Conservation (phyloP, 2,113 vertebrate genomes). For the Istiophorus platypterus region DNA sequence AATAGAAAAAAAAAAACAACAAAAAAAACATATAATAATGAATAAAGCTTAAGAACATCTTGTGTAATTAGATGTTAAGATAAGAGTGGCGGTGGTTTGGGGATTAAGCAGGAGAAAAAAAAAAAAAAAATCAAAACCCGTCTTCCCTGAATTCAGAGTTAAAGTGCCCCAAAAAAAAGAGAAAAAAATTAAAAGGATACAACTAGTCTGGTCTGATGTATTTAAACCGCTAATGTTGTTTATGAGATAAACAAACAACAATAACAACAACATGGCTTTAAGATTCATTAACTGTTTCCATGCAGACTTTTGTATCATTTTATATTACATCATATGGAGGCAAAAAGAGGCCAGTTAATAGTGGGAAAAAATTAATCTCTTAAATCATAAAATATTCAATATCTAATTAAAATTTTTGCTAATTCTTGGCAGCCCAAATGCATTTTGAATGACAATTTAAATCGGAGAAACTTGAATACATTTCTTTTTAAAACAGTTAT, state of each 20-base stretch:
- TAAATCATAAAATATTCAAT: not conserved
- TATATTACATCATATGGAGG: conserved; percentile 27
- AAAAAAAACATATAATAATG: not conserved
- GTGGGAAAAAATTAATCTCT: conserved; percentile 2
- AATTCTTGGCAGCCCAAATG: too few species aligned
- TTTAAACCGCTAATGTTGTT: conserved; percentile 40
- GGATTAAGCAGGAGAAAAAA: conserved; percentile 10
- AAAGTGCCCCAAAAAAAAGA: conserved; percentile 78
- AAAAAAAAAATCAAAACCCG: conserved; percentile 28
- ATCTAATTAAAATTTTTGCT: not conserved
- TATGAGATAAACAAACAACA: conserved; percentile 24
- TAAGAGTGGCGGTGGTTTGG: conserved; percentile 18
- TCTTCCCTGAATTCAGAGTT: conserved; percentile 83
- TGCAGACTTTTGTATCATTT: conserved; percentile 44
- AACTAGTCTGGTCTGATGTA: conserved; percentile 31
- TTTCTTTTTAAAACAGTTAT: too few species aligned
- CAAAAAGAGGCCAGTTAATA: conserved; percentile 22
- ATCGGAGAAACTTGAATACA: too few species aligned
- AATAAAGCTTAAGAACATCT: conserved; percentile 32
- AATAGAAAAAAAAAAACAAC: conserved; percentile 10
- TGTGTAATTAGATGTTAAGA: conserved; percentile 35
- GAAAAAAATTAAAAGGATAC: conserved; percentile 36
- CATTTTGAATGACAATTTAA: too few species aligned
- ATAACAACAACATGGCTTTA: conserved; percentile 41
- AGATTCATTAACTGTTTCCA: conserved; percentile 30